Evolutionary conservation across 2,888 invertebrate species (phyloP), one percentile per base, ranked within the genome.

Genomic region (Protodeltote pygarga): DNA sequence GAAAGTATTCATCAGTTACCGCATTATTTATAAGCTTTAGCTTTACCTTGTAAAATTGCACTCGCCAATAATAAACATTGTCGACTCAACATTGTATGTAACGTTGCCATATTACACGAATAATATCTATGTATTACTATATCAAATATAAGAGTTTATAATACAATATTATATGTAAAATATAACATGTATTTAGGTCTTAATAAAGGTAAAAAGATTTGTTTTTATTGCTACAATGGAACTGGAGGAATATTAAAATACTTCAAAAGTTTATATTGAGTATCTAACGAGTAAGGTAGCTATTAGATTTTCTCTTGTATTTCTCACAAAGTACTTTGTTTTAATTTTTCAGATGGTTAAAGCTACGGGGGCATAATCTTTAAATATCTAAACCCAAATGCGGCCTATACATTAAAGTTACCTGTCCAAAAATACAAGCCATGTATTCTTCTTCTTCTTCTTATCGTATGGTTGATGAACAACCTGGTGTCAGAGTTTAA

Each of bases 41-140:
- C 70, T 69, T 68, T 41, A 65, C 17, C 32, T 55, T 61, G 39
- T 69, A 69, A 53, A 47, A 54, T 49, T 45, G 52, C 65, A 61
- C 47, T 51, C 19, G 51, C 49, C 35, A 44, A 49, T 50, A 41
- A 53, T 50, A 41, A 53, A 48, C 21, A 29, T 48, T 68, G 40
- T 47, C 39, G 34, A 39, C 45, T 47, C 37, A 28, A 51, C 51
- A 67, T 67, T 67, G 39, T 63, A 41, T 46, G 46, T 67, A 65
- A 67, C 40, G 49, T 24, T 60, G 34, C 42, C 46, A 66, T 65
- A 27, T 42, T 53, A 48, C 48, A 61, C 54, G 25, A 28, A 28
- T 52, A 61, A 61, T 61, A 62, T 66, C 62, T 61, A 28, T 45
- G 23, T 44, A 39, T 61, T 33, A 28, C 38, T 21, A 37, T 65